phyloP scores from a whole-genome alignment of 1,140 invertebrate genomes.

The Eumeta japonica region DNA sequence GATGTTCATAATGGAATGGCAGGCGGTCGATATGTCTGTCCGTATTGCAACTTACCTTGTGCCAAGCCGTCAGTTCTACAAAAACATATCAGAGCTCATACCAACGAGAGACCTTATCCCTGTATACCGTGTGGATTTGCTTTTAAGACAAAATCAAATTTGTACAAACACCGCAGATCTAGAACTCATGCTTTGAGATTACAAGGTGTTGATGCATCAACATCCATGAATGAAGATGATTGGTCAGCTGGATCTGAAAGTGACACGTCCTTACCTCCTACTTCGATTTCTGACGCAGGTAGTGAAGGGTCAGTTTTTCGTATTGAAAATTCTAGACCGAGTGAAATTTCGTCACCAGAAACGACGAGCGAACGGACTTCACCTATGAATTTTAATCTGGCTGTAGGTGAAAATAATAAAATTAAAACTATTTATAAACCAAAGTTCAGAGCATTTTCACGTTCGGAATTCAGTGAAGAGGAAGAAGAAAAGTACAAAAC shows the following conservation, averaged over 20 bases:
- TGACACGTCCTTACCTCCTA: conserved; percentile 42
- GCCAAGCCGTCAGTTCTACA: conserved; percentile 91
- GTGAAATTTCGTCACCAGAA: conserved; percentile 47
- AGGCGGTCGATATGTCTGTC: conserved; percentile 73
- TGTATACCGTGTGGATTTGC: conserved; percentile 86
- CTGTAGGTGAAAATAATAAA: conserved; percentile 37
- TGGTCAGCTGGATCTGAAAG: conserved; percentile 57
- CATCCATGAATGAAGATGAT: conserved; percentile 54
- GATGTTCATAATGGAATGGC: conserved; percentile 44
- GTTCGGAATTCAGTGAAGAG: too few species aligned
- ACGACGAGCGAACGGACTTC: conserved; percentile 27
- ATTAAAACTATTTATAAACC: conserved; percentile 73
- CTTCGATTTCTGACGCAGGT: conserved; percentile 34
- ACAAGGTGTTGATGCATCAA: conserved; percentile 59
- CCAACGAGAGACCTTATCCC: conserved; percentile 90
- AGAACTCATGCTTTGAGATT: conserved; percentile 74
- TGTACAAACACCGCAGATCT: conserved; percentile 87
- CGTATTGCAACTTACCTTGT: conserved; percentile 84
- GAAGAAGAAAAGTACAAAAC: conserved; percentile 47
- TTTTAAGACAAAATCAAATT: conserved; percentile 92
- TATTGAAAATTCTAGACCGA: conserved; percentile 28
- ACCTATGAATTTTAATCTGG: conserved; percentile 19
- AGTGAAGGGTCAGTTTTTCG: conserved; percentile 30
- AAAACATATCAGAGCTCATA: conserved; percentile 89
- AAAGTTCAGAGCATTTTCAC: conserved; percentile 74